A percentile compares a stretch with the other conserved stretches of the same genome.
Conservation (phyloP, 2,888 invertebrate species). For the Scelioninae gen. 1 region DNA sequence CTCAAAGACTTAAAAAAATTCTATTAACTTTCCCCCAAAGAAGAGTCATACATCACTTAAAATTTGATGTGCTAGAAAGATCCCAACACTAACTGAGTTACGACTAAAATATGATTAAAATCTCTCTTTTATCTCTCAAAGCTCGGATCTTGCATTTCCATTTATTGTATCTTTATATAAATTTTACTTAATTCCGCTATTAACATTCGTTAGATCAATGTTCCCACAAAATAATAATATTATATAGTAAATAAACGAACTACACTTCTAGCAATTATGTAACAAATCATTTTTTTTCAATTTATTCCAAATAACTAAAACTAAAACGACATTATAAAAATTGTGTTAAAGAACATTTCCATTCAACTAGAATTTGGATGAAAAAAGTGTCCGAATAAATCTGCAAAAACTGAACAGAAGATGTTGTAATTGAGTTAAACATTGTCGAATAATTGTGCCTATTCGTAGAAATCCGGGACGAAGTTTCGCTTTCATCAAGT, state of each 20-base stretch:
- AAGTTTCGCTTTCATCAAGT: conserved; percentile 50
- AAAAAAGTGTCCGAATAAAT: background rate
- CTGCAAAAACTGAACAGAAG: background rate
- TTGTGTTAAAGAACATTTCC: conserved; percentile 20
- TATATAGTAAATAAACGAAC: too few relatives aligned
- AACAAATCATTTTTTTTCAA: too few relatives aligned
- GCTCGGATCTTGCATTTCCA: background rate
- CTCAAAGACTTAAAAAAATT: conserved; percentile 42
- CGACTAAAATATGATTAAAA: conserved; percentile 33
- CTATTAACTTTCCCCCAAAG: conserved; percentile 47
- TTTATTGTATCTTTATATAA: background rate
- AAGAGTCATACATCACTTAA: conserved; percentile 55
- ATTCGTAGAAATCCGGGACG: conserved; percentile 33
- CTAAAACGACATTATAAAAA: too few relatives aligned
- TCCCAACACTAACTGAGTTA: conserved; percentile 35
- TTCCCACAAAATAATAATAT: too few relatives aligned
- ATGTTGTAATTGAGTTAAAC: conserved; percentile 25
- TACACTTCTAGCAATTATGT: too few relatives aligned
- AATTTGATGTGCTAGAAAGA: conserved; percentile 37
- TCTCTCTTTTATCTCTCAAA: conserved; percentile 26
- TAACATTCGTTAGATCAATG: too few relatives aligned
- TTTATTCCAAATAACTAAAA: too few relatives aligned
- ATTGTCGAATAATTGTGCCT: conserved; percentile 41
- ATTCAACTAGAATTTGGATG: too few relatives aligned
- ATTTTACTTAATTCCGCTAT: too few relatives aligned